Evolutionary conservation across 2,888 invertebrate genomes (phyloP).

Genomic region (Zaprionus bogoriensis): DNA sequence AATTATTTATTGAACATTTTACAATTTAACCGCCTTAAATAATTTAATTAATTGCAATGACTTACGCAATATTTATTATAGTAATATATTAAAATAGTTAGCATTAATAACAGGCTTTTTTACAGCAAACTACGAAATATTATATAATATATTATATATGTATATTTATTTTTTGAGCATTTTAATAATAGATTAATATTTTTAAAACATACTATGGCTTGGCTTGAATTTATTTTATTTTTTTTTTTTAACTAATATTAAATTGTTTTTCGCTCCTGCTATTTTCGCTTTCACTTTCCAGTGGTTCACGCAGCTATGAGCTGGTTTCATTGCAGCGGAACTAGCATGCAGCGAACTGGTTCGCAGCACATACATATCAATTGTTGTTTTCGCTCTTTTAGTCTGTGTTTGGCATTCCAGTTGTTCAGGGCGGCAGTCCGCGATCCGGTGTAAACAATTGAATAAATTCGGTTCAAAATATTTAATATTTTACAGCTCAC

Average conservation of each 20-base stretch:
- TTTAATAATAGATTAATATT: too few species aligned
- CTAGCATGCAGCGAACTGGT: conserved; percentile 4
- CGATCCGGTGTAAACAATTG: conserved; percentile 55
- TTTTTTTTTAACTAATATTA: not conserved
- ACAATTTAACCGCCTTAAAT: too few species aligned
- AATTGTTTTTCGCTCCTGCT: conserved; percentile 9
- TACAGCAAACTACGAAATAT: not conserved
- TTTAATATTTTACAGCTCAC: conserved; percentile 10
- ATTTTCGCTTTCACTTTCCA: not conserved
- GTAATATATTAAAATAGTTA: too few species aligned
- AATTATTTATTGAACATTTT: not conserved
- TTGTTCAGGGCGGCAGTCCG: conserved; percentile 36
- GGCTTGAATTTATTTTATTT: not conserved
- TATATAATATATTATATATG: too few species aligned
- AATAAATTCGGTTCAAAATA: conserved; percentile 25
- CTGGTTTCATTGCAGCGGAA: conserved; percentile 6
- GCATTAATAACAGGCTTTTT: too few species aligned
- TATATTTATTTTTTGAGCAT: not conserved
- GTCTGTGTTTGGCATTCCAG: conserved; percentile 50
- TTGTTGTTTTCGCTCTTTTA: conserved; percentile 43
- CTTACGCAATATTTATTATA: too few species aligned
- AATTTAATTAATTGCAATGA: too few species aligned
- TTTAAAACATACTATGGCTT: not conserved
- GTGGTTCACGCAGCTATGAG: conserved; percentile 11
- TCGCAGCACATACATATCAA: conserved; percentile 12